phyloP scores from a whole-genome alignment of 2,797 vertebrate species.

The Chelonia mydas region DNA sequence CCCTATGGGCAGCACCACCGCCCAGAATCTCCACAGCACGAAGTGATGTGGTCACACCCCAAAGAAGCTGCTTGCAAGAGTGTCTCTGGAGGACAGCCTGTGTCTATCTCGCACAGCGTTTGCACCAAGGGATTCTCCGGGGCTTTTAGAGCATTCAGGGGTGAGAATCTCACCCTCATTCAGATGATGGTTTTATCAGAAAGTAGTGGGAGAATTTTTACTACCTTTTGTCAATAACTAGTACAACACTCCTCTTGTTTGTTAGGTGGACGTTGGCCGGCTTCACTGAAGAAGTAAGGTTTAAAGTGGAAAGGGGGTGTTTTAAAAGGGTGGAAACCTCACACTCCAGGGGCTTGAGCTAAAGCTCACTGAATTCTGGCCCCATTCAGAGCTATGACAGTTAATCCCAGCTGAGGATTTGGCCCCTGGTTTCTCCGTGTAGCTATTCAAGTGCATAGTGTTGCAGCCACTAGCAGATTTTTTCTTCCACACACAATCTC shows the following conservation, averaged over 20 bases:
- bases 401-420: conserved; percentile 60
- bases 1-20: not conserved
- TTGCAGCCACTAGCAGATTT: conserved; percentile 54
- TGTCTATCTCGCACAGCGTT: not conserved
- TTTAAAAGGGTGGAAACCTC: conserved; percentile 60
- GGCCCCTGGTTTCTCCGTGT: conserved; percentile 22
- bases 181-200: conserved; percentile 52
- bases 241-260: conserved; percentile 40
- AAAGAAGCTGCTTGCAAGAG: not conserved
- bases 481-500: conserved; percentile 43
- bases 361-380: conserved; percentile 62
- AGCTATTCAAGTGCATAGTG: conserved; percentile 59
- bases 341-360: conserved; percentile 50
- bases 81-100: not conserved
- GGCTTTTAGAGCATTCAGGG: not conserved
- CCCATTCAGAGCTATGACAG: conserved; percentile 50
- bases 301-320: conserved; percentile 63
- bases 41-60: not conserved
- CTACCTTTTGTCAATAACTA: conserved; percentile 58
- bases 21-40: not conserved
- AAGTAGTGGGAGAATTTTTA: conserved; percentile 40
- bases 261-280: conserved; percentile 57
- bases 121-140: conserved; percentile 24
- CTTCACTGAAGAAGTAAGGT: conserved; percentile 57
- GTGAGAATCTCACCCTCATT: conserved; percentile 17